These are phyloP conservation scores for Lepidotrigona ventralis DNA, from an alignment of 1,140 invertebrate species.

Conservation along the genomic window DNA sequence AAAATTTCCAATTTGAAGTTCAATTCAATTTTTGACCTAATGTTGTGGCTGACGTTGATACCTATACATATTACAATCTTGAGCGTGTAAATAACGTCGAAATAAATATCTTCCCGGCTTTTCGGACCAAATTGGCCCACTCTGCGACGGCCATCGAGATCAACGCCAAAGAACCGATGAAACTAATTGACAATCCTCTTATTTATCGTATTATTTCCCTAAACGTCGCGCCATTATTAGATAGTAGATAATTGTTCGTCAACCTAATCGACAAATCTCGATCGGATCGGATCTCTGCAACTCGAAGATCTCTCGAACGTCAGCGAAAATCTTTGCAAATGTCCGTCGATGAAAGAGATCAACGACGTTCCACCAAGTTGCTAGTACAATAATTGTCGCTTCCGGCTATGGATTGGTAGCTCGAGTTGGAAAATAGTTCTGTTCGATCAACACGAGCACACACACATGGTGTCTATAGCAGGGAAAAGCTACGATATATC, in stretches of 20 bases:
- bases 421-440: background rate
- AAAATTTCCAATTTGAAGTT: too few species aligned
- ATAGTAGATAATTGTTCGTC: too few species aligned
- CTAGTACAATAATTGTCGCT: background rate
- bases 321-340: background rate
- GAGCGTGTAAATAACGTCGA: too few species aligned
- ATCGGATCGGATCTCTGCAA: background rate
- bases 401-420: background rate
- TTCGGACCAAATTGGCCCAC: too few species aligned
- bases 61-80: too few species aligned
- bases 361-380: background rate
- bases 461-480: background rate
- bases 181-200: background rate
- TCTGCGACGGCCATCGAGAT: background rate
- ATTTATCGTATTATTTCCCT: conserved; percentile 21
- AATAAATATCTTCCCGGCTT: too few species aligned
- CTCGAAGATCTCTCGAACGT: background rate
- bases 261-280: too few species aligned
- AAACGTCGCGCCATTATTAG: conserved; percentile 8
- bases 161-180: background rate
- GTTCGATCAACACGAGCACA: background rate
- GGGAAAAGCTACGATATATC: background rate
- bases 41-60: too few species aligned
- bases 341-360: background rate
- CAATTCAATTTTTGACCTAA: too few species aligned